Evolutionary conservation across 2,797 vertebrate species (phyloP).

Genomic region (Triplophysa yarkandensis): DNA sequence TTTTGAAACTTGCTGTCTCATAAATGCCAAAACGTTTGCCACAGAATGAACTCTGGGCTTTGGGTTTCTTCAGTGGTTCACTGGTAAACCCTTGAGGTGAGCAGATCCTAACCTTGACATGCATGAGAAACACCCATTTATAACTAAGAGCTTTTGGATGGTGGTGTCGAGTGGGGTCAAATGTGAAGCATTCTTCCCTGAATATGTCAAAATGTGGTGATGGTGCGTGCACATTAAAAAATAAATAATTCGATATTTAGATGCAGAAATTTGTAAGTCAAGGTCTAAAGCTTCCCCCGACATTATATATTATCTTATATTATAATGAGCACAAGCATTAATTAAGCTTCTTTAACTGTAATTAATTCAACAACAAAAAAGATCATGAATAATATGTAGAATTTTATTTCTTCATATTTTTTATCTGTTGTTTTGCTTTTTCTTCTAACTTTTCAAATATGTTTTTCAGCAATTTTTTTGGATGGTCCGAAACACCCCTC

Average conservation of each 20-base stretch:
- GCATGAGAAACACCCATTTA: neutral
- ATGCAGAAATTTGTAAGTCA: conserved; percentile 51
- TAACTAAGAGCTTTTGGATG: neutral
- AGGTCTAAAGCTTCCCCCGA: conserved; percentile 51
- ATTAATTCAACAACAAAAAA: conserved; percentile 72
- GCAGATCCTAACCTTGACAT: conserved; percentile 4
- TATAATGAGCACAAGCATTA: conserved; percentile 58
- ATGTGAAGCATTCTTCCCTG: neutral
- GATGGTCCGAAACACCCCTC: conserved; percentile 2
- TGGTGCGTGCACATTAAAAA: conserved; percentile 38
- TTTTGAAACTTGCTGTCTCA: neutral
- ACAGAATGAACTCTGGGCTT: conserved; percentile 8
- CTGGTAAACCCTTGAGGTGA: conserved; percentile 26
- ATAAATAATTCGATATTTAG: conserved; percentile 55
- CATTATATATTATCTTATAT: conserved; percentile 68
- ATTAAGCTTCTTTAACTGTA: conserved; percentile 72
- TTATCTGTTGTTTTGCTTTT: conserved; percentile 4
- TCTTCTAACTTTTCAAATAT: conserved; percentile 17
- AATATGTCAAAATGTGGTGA: neutral
- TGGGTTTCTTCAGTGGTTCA: conserved; percentile 12
- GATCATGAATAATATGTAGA: conserved; percentile 79
- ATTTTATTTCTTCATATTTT: conserved; percentile 64
- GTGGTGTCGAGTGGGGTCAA: neutral
- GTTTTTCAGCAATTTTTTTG: conserved; percentile 14
- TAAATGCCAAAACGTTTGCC: conserved; percentile 12